phyloP scores from a whole-genome alignment of 2,888 invertebrate species.

The Caenorhabditis drosophilae region DNA sequence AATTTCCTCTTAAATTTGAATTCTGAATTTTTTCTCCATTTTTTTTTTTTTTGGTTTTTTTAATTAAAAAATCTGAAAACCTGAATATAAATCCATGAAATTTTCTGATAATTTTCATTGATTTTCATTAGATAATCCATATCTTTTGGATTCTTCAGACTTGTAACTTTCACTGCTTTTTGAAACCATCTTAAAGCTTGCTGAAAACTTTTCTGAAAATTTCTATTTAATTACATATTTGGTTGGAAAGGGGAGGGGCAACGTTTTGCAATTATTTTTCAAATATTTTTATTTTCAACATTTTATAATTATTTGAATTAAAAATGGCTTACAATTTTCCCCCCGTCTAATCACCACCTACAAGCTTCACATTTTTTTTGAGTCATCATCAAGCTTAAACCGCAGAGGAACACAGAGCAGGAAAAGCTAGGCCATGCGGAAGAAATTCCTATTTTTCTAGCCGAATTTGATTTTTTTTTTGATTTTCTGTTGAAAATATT shows the following conservation, averaged over 20 bases:
- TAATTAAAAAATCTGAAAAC: too few relatives aligned
- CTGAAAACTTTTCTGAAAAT: constrained; percentile 20
- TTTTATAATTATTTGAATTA: background rate
- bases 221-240: too few relatives aligned
- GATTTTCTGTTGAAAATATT: too few relatives aligned
- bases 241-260: too few relatives aligned
- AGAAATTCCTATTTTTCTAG: too few relatives aligned
- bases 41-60: too few relatives aligned
- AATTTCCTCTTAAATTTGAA: background rate
- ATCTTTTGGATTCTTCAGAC: background rate
- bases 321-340: background rate
- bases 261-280: too few relatives aligned
- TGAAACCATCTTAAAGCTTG: constrained; percentile 23
- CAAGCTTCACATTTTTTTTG: background rate
- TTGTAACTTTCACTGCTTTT: constrained; percentile 5
- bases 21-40: background rate
- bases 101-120: constrained; percentile 1
- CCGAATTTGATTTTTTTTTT: too few relatives aligned
- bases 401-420: too few relatives aligned
- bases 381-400: too few relatives aligned
- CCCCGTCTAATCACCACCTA: background rate
- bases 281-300: background rate
- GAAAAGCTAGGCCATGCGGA: too few relatives aligned
- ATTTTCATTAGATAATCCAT: background rate
- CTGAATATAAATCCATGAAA: background rate